phyloP scores from a whole-genome alignment of 1,140 invertebrate genomes.

The Heliconius hermathena region DNA sequence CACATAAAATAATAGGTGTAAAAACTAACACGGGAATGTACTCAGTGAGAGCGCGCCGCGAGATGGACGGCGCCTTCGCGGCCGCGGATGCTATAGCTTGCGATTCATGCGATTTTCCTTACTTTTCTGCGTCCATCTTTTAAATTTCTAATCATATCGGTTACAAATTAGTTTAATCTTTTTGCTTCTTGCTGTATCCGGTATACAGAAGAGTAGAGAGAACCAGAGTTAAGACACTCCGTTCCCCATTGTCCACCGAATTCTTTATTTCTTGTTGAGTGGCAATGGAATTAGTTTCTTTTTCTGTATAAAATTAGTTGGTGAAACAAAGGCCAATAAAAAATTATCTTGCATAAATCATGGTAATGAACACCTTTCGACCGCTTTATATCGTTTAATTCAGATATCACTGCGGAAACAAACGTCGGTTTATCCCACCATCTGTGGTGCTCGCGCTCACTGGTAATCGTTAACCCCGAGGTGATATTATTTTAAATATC shows the following conservation, averaged over 20 bases:
- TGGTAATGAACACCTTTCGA: conserved; percentile 80
- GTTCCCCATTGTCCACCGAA: too few species aligned
- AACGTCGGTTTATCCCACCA: conserved; percentile 79
- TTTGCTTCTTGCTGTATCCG: too few species aligned
- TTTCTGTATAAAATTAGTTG: neutral
- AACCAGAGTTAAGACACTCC: too few species aligned
- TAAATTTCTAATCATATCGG: neutral
- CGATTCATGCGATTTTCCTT: conserved; percentile 19
- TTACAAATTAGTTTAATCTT: neutral
- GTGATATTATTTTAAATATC: conserved; percentile 82
- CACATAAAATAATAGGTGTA: conserved; percentile 82
- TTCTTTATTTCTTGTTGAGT: too few species aligned
- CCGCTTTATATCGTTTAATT: conserved; percentile 78
- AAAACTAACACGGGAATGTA: conserved; percentile 82
- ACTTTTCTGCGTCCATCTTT: conserved; percentile 13
- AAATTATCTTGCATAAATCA: conserved; percentile 80
- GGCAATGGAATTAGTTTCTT: neutral
- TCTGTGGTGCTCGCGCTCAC: conserved; percentile 76
- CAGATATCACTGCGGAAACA: conserved; percentile 82
- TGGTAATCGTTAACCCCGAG: conserved; percentile 81
- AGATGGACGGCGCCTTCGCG: conserved; percentile 69
- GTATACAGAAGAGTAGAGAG: too few species aligned
- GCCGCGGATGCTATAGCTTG: conserved; percentile 30
- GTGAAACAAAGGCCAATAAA: conserved; percentile 57
- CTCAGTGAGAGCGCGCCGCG: conserved; percentile 73